A percentile compares a stretch with the other conserved stretches of the same genome.
phyloP scores from a whole-genome alignment of 2,888 invertebrate species.

The Oligia fasciuncula region DNA sequence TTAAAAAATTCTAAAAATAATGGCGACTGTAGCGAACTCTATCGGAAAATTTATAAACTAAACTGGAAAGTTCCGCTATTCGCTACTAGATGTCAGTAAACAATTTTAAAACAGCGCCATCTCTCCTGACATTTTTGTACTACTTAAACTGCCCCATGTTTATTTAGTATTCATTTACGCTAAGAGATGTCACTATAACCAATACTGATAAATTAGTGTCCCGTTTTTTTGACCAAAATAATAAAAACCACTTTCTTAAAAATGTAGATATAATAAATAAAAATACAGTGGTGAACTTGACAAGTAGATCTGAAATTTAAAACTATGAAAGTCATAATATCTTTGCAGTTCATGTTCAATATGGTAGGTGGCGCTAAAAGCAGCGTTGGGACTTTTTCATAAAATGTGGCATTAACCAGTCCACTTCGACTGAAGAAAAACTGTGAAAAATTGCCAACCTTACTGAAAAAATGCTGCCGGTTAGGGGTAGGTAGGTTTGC shows the following conservation, averaged over 20 bases:
- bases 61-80: conserved; percentile 43
- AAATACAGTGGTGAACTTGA: background rate
- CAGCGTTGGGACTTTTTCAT: background rate
- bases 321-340: too few species aligned
- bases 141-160: accelerated
- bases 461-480: background rate
- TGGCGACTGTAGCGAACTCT: conserved; percentile 47
- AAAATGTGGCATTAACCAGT: background rate
- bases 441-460: too few species aligned
- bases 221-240: background rate
- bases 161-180: accelerated
- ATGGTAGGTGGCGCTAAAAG: conserved; percentile 19
- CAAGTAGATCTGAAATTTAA: background rate
- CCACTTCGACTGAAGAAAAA: background rate
- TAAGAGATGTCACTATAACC: conserved; percentile 33
- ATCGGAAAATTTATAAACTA: background rate
- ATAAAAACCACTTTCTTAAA: background rate
- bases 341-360: background rate
- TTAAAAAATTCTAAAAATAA: background rate
- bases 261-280: too few species aligned
- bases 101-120: background rate
- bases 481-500: background rate
- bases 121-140: background rate
- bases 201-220: accelerated
- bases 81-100: conserved; percentile 58